Evolutionary conservation across 2,888 invertebrate species (phyloP).

Genomic region (Mythimna impura): DNA sequence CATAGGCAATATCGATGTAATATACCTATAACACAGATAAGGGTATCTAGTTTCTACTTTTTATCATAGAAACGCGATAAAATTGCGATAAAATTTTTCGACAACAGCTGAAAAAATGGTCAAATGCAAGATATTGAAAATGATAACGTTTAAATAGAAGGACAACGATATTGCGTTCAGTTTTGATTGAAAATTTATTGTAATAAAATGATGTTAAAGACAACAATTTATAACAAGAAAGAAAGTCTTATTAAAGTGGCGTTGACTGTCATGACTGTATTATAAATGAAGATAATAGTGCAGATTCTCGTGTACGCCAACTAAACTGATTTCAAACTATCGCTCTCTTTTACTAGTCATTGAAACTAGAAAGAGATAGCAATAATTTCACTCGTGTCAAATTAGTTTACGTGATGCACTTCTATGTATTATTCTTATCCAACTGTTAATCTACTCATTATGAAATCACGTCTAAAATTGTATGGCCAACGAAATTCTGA

Average conservation of each 20-base stretch:
- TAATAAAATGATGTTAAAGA: neutral
- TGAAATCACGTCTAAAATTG: too few species aligned
- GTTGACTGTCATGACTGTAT: neutral
- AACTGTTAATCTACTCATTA: too few species aligned
- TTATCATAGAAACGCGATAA: constrained; percentile 70
- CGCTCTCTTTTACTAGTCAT: too few species aligned
- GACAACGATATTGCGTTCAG: neutral
- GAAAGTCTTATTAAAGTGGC: neutral
- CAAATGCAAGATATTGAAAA: constrained; percentile 52
- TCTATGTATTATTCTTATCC: too few species aligned
- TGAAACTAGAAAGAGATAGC: too few species aligned
- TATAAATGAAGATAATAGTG: neutral
- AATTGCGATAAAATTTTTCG: constrained; percentile 58
- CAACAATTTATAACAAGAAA: neutral
- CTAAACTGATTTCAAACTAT: too few species aligned
- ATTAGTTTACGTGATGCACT: too few species aligned
- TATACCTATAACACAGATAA: constrained; percentile 54
- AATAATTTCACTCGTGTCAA: too few species aligned
- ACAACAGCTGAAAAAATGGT: constrained; percentile 42
- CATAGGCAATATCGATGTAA: constrained; percentile 19
- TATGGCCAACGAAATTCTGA: too few species aligned
- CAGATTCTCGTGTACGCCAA: too few species aligned
- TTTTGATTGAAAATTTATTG: neutral
- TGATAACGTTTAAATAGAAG: constrained; percentile 32
- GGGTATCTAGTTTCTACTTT: constrained; percentile 54